Percentiles rank a stretch among this genome's conserved stretches.
phyloP scores from a whole-genome alignment of 2,797 vertebrate species.

The Dermochelys coriacea region DNA sequence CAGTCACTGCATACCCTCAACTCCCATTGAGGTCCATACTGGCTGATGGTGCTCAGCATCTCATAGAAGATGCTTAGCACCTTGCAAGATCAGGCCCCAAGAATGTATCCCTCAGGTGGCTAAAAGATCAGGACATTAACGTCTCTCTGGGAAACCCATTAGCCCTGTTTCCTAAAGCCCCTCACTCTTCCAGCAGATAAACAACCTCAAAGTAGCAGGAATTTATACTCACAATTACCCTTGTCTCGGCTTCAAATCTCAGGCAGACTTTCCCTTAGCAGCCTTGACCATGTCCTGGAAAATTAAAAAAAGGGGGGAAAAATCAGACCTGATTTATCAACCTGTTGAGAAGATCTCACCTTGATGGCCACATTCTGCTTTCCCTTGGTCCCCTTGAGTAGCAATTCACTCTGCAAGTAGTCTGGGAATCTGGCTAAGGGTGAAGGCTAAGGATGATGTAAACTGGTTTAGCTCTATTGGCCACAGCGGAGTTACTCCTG shows the following conservation, averaged over 20 bases:
- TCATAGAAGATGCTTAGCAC: not conserved
- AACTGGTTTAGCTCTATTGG: not conserved
- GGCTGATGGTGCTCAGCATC: not conserved
- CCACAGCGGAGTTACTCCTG: not conserved
- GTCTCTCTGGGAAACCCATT: rapidly evolving
- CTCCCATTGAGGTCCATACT: not conserved
- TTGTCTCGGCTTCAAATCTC: slow-evolving; percentile 68
- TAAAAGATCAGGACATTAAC: not conserved
- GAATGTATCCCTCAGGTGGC: not conserved
- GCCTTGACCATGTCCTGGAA: slow-evolving; percentile 76
- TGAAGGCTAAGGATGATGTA: not conserved
- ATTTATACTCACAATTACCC: slow-evolving; percentile 70
- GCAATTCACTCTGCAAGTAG: not conserved
- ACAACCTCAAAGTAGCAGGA: not conserved
- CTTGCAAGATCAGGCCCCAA: not conserved
- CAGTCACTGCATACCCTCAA: not conserved
- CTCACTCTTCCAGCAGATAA: not conserved
- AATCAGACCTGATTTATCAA: not conserved
- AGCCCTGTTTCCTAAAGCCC: not conserved
- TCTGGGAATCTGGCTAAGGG: not conserved
- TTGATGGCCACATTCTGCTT: not conserved
- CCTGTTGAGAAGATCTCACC: not conserved
- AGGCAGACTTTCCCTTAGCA: slow-evolving; percentile 20
- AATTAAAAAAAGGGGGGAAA: slow-evolving; percentile 5
- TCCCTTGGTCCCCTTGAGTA: not conserved